These are phyloP conservation scores for Myotis lucifugus DNA, from an alignment of 2,113 vertebrate species.

Conservation along the genomic window DNA sequence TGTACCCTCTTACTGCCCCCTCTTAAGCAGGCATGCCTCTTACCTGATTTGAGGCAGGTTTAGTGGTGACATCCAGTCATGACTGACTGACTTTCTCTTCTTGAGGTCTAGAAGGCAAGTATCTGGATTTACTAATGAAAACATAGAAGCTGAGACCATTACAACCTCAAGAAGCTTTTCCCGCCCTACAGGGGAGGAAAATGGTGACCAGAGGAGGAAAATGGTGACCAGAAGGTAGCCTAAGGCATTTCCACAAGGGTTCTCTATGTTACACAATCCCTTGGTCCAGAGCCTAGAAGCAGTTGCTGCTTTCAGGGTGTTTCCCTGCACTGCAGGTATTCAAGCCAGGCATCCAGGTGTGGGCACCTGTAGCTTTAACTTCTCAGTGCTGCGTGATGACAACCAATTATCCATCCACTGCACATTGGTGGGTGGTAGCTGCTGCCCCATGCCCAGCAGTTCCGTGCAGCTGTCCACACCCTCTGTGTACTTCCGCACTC, in stretches of 20 bases:
- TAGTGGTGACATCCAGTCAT: neutral
- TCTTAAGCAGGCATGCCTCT: neutral
- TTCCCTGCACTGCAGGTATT: neutral
- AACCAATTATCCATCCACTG: rapidly evolving
- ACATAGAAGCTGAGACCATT: neutral
- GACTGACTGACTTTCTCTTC: neutral
- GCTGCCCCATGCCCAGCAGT: neutral
- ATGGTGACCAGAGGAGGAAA: neutral
- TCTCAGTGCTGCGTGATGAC: neutral
- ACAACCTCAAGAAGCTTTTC: neutral
- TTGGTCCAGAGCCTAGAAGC: neutral
- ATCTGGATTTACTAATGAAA: neutral
- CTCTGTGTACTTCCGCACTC: neutral
- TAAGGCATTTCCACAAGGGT: neutral
- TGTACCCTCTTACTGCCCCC: neutral
- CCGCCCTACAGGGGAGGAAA: neutral
- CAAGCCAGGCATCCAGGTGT: neutral
- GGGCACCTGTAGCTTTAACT: neutral
- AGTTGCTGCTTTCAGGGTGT: neutral
- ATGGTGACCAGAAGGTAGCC: neutral
- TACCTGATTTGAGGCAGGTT: neutral
- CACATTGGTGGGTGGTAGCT: rapidly evolving
- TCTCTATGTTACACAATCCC: neutral
- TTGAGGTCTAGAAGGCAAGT: neutral
- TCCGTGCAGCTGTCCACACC: neutral